A percentile compares a stretch with the other conserved stretches of the same genome.
Evolutionary conservation across 1,140 invertebrate genomes (phyloP).

Genomic region (Heliothis subflexa): DNA sequence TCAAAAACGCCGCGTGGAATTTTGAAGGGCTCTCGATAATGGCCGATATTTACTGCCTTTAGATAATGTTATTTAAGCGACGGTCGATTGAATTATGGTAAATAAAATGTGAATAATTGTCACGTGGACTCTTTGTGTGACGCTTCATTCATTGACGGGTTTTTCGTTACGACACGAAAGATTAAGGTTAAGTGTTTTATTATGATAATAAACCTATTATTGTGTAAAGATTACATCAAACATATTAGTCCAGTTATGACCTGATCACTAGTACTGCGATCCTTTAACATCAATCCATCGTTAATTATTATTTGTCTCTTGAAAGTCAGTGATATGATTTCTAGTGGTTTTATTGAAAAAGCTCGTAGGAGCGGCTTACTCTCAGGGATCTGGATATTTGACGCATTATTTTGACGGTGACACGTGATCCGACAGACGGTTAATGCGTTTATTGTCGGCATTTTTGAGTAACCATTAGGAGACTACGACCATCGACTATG

Average conservation of each 20-base stretch:
- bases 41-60: constrained; percentile 83
- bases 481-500: constrained; percentile 51
- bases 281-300: neutral
- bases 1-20: constrained; percentile 81
- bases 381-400: constrained; percentile 59
- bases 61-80: constrained; percentile 82
- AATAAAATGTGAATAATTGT: constrained; percentile 74
- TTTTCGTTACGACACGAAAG: constrained; percentile 11
- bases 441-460: constrained; percentile 75
- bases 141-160: constrained; percentile 28
- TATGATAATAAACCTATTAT: constrained; percentile 22
- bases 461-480: constrained; percentile 65
- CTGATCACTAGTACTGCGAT: neutral
- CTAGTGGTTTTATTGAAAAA: constrained; percentile 37
- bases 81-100: constrained; percentile 72
- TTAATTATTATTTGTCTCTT: neutral
- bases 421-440: constrained; percentile 70
- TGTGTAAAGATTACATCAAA: constrained; percentile 29
- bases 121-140: constrained; percentile 54
- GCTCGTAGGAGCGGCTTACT: constrained; percentile 50
- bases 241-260: neutral
- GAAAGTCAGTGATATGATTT: neutral
- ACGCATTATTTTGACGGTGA: constrained; percentile 62
- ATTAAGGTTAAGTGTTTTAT: constrained; percentile 35
- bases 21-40: constrained; percentile 82